Base-by-base conservation (phyloP, 2,797 vertebrate species). In the Simalia tracyae region DNA sequence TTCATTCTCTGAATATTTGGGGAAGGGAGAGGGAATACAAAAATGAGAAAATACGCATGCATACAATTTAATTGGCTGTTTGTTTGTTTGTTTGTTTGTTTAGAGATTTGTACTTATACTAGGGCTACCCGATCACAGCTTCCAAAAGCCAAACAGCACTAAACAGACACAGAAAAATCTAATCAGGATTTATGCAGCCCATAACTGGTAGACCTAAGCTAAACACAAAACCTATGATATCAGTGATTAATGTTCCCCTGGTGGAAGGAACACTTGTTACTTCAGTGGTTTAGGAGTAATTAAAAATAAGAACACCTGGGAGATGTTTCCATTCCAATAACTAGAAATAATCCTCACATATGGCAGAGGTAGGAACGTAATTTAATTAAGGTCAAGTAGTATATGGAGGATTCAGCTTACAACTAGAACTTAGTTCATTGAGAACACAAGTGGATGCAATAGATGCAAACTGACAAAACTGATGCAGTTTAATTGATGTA, bases 241-340 rank as follows among this genome's bases (percentile, higher is more conserved):
- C 15, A 36, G 11, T 96, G 91, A 46, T 66, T 86, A 66, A 50
- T 19, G 96, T 96, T 93, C 60, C 92, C 6, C 90, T 94, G 89
- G 91, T 88, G 96, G 92, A 95, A 96, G 91, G 5, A 90, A 84
- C 72, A 91, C 84, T 93, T 95, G 92, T 91, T 93, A 95, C 94
- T 93, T 95, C 56, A 89, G 4, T 46, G 94, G 64, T 90, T 96
- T 94, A 92, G 63, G 93, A 97, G 96, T 95, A 96, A 96, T 96
- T 95, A 95, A 88, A 96, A 92, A 94, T 42, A 94, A 95, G 96
- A 93, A 6, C n/a, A 85, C 87, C 95, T 95, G 96, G 96, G 91
- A 81, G 86, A 94, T 54, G 94, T 91, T 95, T 72, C 46, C 31
- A 91, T 90, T 50, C 85, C 84, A 93, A 93, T 84, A 96, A 92